Evolutionary conservation across 2,113 vertebrate genomes (phyloP).

Genomic region (Eubucco bourcierii): DNA sequence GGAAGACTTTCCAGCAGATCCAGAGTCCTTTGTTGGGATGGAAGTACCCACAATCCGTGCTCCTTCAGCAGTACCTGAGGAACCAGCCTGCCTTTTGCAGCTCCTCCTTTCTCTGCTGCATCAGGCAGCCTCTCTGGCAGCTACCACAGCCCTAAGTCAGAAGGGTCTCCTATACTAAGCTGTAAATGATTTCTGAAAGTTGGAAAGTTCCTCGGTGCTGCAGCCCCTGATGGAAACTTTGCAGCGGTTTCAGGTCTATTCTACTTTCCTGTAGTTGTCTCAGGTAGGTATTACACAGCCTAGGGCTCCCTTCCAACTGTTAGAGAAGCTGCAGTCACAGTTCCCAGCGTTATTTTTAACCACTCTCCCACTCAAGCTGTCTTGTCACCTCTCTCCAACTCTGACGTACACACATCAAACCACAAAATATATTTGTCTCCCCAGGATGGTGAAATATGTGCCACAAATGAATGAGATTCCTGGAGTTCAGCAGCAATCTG

Average conservation of each 20-base stretch:
- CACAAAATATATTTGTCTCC: constrained; percentile 46
- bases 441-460: constrained; percentile 20
- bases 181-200: neutral
- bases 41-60: neutral
- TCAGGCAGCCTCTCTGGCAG: neutral
- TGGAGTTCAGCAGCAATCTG: constrained; percentile 46
- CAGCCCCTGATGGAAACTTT: neutral
- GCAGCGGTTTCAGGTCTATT: neutral
- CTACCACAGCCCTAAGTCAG: neutral
- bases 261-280: neutral
- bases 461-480: constrained; percentile 56
- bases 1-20: neutral
- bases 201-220: neutral
- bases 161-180: neutral
- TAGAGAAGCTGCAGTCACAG: constrained; percentile 2
- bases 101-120: neutral
- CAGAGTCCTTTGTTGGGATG: neutral
- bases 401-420: neutral
- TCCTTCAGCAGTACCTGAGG: neutral
- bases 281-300: neutral
- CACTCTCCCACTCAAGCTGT: neutral
- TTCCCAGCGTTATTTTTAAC: constrained; percentile 1
- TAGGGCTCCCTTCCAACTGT: neutral
- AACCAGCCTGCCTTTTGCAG: neutral
- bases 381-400: neutral